phyloP scores from a whole-genome alignment of 2,888 invertebrate species.

The Cotesia congregata region DNA sequence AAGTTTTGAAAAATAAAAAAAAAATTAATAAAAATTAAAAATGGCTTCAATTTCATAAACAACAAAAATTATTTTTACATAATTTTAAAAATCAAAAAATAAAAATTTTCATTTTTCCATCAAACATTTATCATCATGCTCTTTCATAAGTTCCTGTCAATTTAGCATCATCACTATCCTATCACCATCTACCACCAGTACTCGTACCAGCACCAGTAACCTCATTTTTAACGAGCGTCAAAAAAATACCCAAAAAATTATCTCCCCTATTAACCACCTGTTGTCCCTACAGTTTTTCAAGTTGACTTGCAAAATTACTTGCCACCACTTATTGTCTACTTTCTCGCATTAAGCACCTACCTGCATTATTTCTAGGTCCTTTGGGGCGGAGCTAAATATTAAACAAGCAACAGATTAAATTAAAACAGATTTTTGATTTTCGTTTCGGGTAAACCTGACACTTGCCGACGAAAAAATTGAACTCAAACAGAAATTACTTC shows the following conservation, averaged over 20 bases:
- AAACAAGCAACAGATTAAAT: neutral
- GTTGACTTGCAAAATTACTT: neutral
- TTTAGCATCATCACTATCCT: no score
- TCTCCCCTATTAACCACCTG: slow-evolving; percentile 3
- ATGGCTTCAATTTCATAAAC: no score
- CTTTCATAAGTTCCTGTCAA: no score
- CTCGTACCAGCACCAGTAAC: neutral
- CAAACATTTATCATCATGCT: no score
- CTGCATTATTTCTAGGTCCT: neutral
- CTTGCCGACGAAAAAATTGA: no score
- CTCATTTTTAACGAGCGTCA: neutral
- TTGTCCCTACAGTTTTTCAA: neutral
- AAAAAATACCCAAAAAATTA: neutral
- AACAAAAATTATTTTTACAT: no score
- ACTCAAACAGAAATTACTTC: no score
- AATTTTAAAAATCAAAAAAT: no score
- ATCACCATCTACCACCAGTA: neutral
- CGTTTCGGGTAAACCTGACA: neutral
- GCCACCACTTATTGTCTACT: neutral
- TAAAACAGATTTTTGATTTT: neutral
- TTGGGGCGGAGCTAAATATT: neutral
- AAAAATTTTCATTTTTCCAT: no score
- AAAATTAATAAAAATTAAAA: no score
- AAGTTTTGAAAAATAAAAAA: no score
- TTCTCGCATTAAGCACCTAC: neutral